Base-by-base conservation (phyloP, 2,113 vertebrate species). In the Chinchilla lanigera region DNA sequence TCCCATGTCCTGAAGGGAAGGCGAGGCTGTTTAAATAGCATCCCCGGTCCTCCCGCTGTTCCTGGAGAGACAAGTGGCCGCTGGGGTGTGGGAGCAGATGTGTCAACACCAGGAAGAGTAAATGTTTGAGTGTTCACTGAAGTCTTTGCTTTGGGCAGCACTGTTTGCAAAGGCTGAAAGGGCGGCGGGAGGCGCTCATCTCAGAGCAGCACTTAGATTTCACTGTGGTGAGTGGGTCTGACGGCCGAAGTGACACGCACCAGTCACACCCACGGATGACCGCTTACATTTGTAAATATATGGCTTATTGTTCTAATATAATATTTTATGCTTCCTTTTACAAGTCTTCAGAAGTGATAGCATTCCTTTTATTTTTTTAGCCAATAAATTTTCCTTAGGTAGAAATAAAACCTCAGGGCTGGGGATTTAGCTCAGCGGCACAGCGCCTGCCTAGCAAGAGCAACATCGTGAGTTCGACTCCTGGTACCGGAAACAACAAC, bases 321-420 rank as follows among this genome's bases (percentile, higher is more conserved):
- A 6, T 77, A 65, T 60, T 52, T 90, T 56, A 14, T 11, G 41
- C 41, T 7, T 86, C 69, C 16, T 75, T 78, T 82, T 65, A 38
- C 13, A 61, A 58, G 20, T 94, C 93, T 82, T 65, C 78, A 75
- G 12, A 93, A 83, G 19, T 89, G 26, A 54, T 3, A 0, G 38
- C 13, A 26, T n/a, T 65, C 52, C 60, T 47, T 58, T 22, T 44
- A 19, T 5, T 78, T 75, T 77, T n/a, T 33, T 1, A 35, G 58
- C 81, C 35, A 60, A 4, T 73, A 50, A 3, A 22, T 93, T 33
- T 93, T 93, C 50, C 67, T 91, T 78, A 33, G n/a, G n/a, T n/a
- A n/a, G 69, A 13, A n/a, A 52, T 93, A 50, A 97, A 94, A 60
- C 38, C 8, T 38, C 14, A 80, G n/a, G n/a, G n/a, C n/a, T n/a